These are phyloP conservation scores for Silurus asotus DNA, from an alignment of 2,113 vertebrate genomes.

Conservation along the genomic window DNA sequence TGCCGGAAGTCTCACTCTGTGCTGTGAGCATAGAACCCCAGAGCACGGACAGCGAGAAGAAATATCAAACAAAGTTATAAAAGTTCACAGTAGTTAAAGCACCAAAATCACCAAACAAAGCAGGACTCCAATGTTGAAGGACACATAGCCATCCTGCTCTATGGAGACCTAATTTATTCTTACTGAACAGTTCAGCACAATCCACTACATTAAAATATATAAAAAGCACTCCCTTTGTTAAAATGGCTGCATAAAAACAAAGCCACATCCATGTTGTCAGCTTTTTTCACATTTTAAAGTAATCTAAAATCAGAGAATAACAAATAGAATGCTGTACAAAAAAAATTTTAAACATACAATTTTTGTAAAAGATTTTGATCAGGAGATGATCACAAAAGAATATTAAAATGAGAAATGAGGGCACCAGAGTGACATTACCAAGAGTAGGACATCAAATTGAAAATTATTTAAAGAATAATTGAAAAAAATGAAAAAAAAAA, in stretches of 20 bases:
- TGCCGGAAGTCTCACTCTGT: slow-evolving; percentile 38
- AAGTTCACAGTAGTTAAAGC: background rate
- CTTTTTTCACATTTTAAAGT: background rate
- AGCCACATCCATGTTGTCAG: background rate
- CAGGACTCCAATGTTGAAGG: background rate
- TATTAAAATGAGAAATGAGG: too few species aligned
- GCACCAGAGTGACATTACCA: too few species aligned
- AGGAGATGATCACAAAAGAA: too few species aligned
- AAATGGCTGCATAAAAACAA: background rate
- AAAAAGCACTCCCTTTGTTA: background rate
- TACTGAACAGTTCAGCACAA: background rate
- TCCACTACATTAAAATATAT: background rate
- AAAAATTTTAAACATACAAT: background rate
- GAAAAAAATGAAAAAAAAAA: too few species aligned
- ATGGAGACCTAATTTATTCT: background rate
- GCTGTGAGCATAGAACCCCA: background rate
- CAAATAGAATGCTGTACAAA: background rate
- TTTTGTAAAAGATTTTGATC: too few species aligned
- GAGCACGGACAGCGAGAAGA: background rate
- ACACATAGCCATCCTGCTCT: background rate
- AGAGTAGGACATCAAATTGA: too few species aligned
- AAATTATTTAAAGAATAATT: too few species aligned
- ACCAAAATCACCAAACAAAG: background rate
- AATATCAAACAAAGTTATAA: background rate
- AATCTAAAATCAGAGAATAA: background rate